Percentiles rank a stretch among this genome's conserved stretches.
These are phyloP conservation scores for Ornithoptera priamus DNA, from an alignment of 2,888 invertebrate genomes.

Conservation along the genomic window DNA sequence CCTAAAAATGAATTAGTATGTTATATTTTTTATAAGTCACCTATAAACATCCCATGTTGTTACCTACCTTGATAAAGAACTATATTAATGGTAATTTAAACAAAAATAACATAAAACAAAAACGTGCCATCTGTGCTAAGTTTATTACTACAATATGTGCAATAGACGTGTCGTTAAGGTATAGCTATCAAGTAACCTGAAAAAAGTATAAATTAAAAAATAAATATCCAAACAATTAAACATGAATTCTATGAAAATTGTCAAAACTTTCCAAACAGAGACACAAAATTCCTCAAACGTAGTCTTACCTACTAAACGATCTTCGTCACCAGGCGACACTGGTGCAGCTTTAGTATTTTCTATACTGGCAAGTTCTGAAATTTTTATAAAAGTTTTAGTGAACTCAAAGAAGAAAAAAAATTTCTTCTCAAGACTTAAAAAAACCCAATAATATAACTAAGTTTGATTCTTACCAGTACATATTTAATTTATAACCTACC, in stretches of 20 bases:
- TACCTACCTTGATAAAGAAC: slow-evolving; percentile 6
- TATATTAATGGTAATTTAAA: neutral
- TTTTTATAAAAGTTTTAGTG: neutral
- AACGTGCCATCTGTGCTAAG: slow-evolving; percentile 49
- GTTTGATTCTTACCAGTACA: neutral
- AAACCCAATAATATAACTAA: no score
- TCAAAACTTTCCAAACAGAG: slow-evolving; percentile 52
- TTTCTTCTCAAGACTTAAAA: neutral
- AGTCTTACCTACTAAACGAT: slow-evolving; percentile 20
- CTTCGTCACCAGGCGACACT: neutral
- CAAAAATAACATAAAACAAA: slow-evolving; percentile 42
- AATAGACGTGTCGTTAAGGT: slow-evolving; percentile 51
- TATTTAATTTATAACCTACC: slow-evolving; percentile 40
- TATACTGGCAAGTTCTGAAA: slow-evolving; percentile 14
- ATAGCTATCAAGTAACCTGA: slow-evolving; percentile 67
- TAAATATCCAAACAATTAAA: no score
- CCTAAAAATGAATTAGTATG: neutral
- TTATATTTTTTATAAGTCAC: neutral
- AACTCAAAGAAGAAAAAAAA: neutral
- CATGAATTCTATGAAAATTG: neutral
- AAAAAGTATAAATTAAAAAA: slow-evolving; percentile 37
- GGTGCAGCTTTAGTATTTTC: slow-evolving; percentile 1
- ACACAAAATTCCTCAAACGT: no score
- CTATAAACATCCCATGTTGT: neutral
- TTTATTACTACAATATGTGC: slow-evolving; percentile 40